Percentiles rank a stretch among this genome's conserved stretches.
These are phyloP conservation scores for Platorchestia sp. DNA, from an alignment of 1,140 invertebrate genomes.

Conservation along the genomic window DNA sequence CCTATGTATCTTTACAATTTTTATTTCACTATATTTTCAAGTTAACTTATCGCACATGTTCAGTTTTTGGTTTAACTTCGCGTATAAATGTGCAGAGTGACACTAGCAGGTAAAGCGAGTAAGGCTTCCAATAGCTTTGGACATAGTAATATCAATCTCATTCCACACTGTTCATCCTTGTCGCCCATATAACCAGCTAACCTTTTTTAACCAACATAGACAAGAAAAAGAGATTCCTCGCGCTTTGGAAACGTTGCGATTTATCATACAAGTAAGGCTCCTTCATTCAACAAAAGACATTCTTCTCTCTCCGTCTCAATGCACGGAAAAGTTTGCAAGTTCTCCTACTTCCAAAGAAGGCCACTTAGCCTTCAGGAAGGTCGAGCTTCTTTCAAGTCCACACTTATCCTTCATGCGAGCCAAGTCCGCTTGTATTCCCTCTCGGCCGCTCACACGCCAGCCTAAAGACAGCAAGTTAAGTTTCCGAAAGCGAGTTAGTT, in stretches of 20 bases:
- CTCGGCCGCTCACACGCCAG: not conserved
- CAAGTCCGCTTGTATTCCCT: not conserved
- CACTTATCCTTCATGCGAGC: not conserved
- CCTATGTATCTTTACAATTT: too few relatives aligned
- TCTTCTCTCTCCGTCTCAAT: not conserved
- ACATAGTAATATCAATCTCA: too few relatives aligned
- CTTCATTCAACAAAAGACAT: not conserved
- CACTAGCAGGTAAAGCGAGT: too few relatives aligned
- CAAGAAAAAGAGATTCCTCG: too few relatives aligned
- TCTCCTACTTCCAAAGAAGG: not conserved
- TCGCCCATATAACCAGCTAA: too few relatives aligned
- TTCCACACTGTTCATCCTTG: too few relatives aligned
- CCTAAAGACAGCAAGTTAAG: conserved; percentile 30
- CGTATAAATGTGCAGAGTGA: too few relatives aligned
- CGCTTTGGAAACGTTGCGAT: not conserved
- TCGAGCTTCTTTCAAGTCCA: not conserved
- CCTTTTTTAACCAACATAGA: too few relatives aligned
- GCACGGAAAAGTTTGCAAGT: not conserved
- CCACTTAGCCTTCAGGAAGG: not conserved
- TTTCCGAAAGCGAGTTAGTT: conserved; percentile 32
- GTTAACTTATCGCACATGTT: too few relatives aligned
- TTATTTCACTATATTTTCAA: too few relatives aligned
- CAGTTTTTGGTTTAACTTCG: too few relatives aligned
- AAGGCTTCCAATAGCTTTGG: too few relatives aligned
- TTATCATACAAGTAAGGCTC: not conserved